These are phyloP conservation scores for Bombus vancouverensis DNA, from an alignment of 1,140 invertebrate species.

Conservation along the genomic window DNA sequence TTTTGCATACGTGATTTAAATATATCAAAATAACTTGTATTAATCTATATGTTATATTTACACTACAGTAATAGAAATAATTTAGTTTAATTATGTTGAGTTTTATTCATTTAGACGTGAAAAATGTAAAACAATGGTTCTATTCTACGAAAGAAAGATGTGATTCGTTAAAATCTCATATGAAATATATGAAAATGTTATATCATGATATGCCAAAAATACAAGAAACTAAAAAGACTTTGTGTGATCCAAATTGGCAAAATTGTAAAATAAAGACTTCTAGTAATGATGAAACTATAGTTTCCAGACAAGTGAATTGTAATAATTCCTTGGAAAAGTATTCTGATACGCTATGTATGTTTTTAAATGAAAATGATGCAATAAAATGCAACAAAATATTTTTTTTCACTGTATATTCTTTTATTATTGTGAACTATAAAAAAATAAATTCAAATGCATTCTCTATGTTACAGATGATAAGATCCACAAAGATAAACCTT, in stretches of 20 bases:
- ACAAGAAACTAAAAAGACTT: slow-evolving; percentile 8
- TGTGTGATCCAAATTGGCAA: not conserved
- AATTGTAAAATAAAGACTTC: not conserved
- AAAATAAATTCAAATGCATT: not conserved
- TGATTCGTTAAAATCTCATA: slow-evolving; percentile 75
- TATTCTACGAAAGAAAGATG: slow-evolving; percentile 77
- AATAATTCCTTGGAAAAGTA: slow-evolving; percentile 32
- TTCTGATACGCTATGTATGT: not conserved
- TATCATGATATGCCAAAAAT: slow-evolving; percentile 59
- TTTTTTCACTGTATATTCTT: not conserved
- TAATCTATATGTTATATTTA: not conserved
- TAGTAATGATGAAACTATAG: slow-evolving; percentile 1
- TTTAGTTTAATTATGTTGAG: not conserved
- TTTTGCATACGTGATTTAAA: not conserved
- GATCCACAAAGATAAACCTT: not conserved
- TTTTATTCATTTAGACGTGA: slow-evolving; percentile 57
- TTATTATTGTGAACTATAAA: not conserved
- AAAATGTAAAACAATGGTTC: slow-evolving; percentile 75
- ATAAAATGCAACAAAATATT: not conserved
- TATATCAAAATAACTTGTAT: not conserved
- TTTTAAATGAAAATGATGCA: not conserved
- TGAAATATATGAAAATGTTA: slow-evolving; percentile 78
- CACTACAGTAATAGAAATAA: not conserved
- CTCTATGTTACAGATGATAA: slow-evolving; percentile 3
- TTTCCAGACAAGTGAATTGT: not conserved